A percentile compares a stretch with the other conserved stretches of the same genome.
Evolutionary conservation across 2,797 vertebrate species (phyloP).

Genomic region (Gorsachius magnificus): DNA sequence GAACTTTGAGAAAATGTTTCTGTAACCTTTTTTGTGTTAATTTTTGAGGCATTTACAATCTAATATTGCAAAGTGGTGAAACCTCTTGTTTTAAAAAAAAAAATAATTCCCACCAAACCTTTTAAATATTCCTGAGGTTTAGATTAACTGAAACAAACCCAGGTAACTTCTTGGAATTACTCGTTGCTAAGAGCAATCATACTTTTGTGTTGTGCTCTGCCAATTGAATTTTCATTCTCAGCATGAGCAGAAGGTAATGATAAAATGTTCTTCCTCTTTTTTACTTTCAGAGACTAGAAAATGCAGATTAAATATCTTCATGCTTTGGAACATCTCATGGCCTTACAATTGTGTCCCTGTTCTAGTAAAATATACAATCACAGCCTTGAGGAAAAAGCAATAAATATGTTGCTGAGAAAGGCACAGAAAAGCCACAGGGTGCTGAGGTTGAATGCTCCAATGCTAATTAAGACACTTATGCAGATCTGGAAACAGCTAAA

Average conservation of each 20-base stretch:
- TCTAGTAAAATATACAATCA: background rate
- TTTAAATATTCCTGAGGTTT: background rate
- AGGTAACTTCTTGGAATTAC: background rate
- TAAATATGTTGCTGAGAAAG: background rate
- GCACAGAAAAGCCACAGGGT: background rate
- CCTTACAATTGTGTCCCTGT: background rate
- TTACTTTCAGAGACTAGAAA: background rate
- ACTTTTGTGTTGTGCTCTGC: background rate
- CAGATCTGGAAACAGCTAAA: background rate
- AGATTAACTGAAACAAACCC: background rate
- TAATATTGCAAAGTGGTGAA: background rate
- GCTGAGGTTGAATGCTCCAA: background rate
- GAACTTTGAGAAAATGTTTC: background rate
- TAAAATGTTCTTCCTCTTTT: background rate
- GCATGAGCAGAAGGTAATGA: background rate
- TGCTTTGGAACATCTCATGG: background rate
- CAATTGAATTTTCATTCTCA: background rate
- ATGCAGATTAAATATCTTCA: background rate
- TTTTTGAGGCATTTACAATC: background rate
- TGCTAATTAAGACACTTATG: background rate
- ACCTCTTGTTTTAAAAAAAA: background rate
- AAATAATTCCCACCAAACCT: background rate
- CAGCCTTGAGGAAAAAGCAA: background rate
- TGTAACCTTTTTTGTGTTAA: background rate
- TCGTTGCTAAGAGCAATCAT: background rate